These are phyloP conservation scores for Cydia amplana DNA, from an alignment of 1,140 invertebrate species.

Conservation along the genomic window DNA sequence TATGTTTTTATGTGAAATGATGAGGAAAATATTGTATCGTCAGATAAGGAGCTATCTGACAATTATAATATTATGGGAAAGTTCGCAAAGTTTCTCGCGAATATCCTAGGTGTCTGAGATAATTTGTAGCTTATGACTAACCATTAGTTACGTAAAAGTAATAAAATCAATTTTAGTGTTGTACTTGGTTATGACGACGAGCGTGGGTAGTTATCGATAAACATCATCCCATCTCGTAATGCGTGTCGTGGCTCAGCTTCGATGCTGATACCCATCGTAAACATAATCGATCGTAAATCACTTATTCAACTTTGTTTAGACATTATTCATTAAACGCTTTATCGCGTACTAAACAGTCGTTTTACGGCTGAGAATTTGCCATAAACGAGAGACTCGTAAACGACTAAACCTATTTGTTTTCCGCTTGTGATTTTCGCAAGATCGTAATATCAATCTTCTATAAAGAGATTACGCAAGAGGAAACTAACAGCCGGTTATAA, in stretches of 20 bases:
- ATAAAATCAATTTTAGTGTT: conserved; percentile 34
- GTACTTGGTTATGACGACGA: conserved; percentile 11
- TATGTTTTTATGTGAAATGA: conserved; percentile 40
- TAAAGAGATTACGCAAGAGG: conserved; percentile 42
- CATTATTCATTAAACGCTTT: conserved; percentile 38
- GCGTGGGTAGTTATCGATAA: conserved; percentile 36
- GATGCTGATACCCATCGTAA: conserved; percentile 52
- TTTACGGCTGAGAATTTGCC: conserved; percentile 18
- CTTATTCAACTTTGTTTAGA: conserved; percentile 54
- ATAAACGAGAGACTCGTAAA: conserved; percentile 27
- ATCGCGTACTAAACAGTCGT: conserved; percentile 28
- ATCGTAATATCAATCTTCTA: conserved; percentile 34
- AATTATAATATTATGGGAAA: conserved; percentile 1
- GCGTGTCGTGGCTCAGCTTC: conserved; percentile 40
- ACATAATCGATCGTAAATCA: conserved; percentile 62
- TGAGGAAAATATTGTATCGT: conserved; percentile 24
- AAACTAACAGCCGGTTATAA: conserved; percentile 39
- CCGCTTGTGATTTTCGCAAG: conserved; percentile 11
- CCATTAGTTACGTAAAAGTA: conserved; percentile 16
- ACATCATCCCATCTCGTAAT: conserved; percentile 36
- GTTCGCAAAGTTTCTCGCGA: background rate
- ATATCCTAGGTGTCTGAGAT: background rate
- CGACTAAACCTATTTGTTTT: conserved; percentile 22
- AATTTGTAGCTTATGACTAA: conserved; percentile 12
- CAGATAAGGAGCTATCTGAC: conserved; percentile 10